These are phyloP conservation scores for Drosophila sturtevanti DNA, from an alignment of 1,140 invertebrate genomes.

Conservation along the genomic window DNA sequence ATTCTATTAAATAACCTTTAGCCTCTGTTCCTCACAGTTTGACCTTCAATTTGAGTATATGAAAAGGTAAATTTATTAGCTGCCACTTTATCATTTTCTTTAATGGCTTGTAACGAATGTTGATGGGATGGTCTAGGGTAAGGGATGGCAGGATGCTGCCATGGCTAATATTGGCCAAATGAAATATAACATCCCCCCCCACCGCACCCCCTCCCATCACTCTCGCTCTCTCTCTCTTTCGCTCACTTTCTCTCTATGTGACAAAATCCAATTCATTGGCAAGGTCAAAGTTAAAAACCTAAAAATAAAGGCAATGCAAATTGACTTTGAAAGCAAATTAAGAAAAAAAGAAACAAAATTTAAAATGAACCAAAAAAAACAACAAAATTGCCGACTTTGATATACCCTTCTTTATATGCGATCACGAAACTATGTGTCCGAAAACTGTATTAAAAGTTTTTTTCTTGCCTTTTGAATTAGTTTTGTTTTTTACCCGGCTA, in stretches of 20 bases:
- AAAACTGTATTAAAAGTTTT: too few relatives aligned
- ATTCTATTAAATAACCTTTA: constrained; percentile 3
- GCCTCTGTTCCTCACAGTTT: background rate
- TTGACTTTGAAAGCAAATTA: constrained; percentile 48
- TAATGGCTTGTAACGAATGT: background rate
- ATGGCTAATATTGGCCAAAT: constrained; percentile 40
- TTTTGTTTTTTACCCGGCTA: too few relatives aligned
- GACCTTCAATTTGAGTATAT: background rate
- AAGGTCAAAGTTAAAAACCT: constrained; percentile 40
- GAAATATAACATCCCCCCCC: constrained; percentile 15
- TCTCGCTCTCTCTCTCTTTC: background rate
- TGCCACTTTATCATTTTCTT: background rate
- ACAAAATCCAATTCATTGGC: constrained; percentile 11
- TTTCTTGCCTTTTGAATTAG: too few relatives aligned
- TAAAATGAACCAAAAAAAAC: background rate
- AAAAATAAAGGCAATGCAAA: constrained; percentile 54
- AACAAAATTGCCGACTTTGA: background rate
- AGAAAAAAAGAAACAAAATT: constrained; percentile 6
- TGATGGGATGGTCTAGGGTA: background rate
- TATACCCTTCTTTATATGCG: background rate
- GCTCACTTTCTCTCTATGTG: background rate
- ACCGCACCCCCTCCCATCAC: too few relatives aligned
- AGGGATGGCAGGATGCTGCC: background rate
- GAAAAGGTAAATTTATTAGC: constrained; percentile 29
- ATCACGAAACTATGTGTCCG: too few relatives aligned